Base-by-base conservation (phyloP, 1,140 invertebrate genomes). In the Drosophila setifemur region DNA sequence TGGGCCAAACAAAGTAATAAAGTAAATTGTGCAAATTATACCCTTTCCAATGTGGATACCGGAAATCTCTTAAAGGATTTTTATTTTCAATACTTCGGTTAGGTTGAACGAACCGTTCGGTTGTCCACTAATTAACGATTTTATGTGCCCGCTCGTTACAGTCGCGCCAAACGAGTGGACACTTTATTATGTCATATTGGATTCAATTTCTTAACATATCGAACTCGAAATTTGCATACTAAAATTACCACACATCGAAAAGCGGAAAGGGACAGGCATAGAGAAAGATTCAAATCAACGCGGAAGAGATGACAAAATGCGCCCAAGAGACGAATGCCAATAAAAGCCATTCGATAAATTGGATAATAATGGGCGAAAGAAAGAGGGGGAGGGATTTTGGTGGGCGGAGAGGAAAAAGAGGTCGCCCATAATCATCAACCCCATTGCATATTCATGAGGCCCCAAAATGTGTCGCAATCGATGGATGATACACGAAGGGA, bases 141-240 rank as follows among this genome's bases (percentile, higher is more conserved):
- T 45, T 19, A 21, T 44, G n/a, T 12, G 29, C 44, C 49, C 35
- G 52, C 47, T 6, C 26, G 50, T 33, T 49, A 14, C 14, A 26
- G 40, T 31, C 37, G 37, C 37, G 35, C 26, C 26, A 25, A 71
- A 33, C 33, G 25, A 68, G 23, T 45, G 54, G 67, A 47, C 44
- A 37, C 45, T 66, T 75, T 64, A 83, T 83, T 83, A 83, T 77
- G 69, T 73, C 63, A 83, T 64, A 83, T 73, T 73, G 47, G 57
- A 83, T 66, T 60, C 69, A 66, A 61, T 83, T 83, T 78, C 61
- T 57, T 60, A 77, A 82, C 73, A 77, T 63, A 82, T 73, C 76
- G 77, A 49, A 73, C 37, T 9, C 3, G 29, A 61, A 45, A 77
- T 82, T 83, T 82, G 53, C 68, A 81, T 81, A 79, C 26, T 35